A percentile compares a stretch with the other conserved stretches of the same genome.
Conservation (phyloP, 1,140 invertebrate species). For the Atta colombica region DNA sequence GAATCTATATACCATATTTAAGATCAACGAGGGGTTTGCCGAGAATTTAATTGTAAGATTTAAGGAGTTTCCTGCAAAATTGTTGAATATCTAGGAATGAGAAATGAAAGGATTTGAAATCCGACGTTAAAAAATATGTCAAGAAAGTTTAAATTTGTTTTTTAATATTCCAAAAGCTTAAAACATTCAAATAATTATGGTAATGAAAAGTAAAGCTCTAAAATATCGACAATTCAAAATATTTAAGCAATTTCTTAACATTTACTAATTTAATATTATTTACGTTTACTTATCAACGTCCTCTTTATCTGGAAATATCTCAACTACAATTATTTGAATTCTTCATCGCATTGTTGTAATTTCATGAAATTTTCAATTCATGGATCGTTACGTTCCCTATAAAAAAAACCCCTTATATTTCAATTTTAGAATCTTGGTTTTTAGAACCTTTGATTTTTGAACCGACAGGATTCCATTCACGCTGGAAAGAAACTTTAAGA, state of each 20-base stretch:
- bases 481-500: conserved; percentile 38
- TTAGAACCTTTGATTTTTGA: conserved; percentile 51
- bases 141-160: not conserved
- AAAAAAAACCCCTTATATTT: conserved; percentile 25
- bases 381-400: not conserved
- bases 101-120: not conserved
- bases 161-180: not conserved
- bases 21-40: conserved; percentile 9
- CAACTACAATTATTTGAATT: not conserved
- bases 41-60: not conserved
- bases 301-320: not conserved
- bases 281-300: not conserved
- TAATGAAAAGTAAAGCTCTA: not conserved
- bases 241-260: not conserved
- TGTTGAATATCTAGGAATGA: not conserved
- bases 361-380: conserved; percentile 10
- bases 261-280: not conserved
- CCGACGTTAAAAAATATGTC: not conserved
- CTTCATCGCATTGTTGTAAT: not conserved
- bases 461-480: conserved; percentile 47
- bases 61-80: not conserved
- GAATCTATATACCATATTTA: conserved; percentile 11
- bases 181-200: not conserved
- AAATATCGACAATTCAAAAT: not conserved
- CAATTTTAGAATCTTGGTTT: conserved; percentile 27